Base-by-base conservation (phyloP, 1,140 invertebrate species). In the Anoplolepis gracilipes region DNA sequence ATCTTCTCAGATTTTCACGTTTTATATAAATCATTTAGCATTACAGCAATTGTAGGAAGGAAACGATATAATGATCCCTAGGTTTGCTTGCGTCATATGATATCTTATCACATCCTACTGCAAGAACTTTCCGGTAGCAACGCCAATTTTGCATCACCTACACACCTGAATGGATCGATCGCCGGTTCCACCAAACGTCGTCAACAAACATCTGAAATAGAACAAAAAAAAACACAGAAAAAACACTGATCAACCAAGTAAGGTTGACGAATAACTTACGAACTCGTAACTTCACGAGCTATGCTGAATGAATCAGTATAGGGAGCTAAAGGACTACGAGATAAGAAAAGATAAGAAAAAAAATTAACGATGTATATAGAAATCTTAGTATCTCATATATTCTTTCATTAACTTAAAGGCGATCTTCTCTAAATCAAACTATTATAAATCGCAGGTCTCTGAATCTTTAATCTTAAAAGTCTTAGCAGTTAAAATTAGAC, bases 11-110 rank as follows among this genome's bases (percentile, higher is more conserved):
- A 25, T 69, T 69, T 39, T 7, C 64, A 11, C 8, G 6, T 81
- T 57, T 70, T 4, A 33, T 10, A 4, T 57, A 81, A 28, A 2
- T 67, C 61, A 19, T 49, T 19, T 79, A 76, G n/a, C 90, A 91
- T 16, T 90, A 81, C 0, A 67, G 57, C 89, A 91, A 30, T 81
- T 86, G 46, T 87, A 88, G 0, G 82, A 86, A 1, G 78, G 36
- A 19, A 36, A 30, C n/a, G 70, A 55, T n/a, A 73, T 30, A 22
- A 73, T 55, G 11, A 13, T 5, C 6, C 19, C 25, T 13, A 3
- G 2, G 46, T 16, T 53, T 13, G n/a, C 49, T 73, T 55, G 53
- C 8, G n/a, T 22, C 0, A 57, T 13, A n/a, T 7, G 2, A 30
- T 55, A n/a, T 2, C 5, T 5, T 49, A 49, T 53, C 22, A 16